A percentile compares a stretch with the other conserved stretches of the same genome.
These are phyloP conservation scores for Athetis lepigone DNA, from an alignment of 2,888 invertebrate genomes.

Conservation along the genomic window DNA sequence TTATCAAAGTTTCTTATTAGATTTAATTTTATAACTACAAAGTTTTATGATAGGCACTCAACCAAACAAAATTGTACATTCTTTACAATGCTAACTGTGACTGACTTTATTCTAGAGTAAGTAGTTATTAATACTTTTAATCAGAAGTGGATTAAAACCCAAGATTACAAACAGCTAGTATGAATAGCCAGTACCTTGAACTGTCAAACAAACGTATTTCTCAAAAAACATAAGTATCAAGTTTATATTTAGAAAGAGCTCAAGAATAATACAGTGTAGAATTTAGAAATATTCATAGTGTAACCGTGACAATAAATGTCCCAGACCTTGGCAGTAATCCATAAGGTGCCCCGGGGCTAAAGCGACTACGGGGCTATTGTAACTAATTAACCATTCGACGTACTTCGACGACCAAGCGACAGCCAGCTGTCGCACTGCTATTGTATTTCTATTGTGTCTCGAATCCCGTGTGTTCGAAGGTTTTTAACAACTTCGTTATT, in stretches of 20 bases:
- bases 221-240: slow-evolving; percentile 13
- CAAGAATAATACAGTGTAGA: slow-evolving; percentile 53
- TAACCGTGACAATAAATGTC: slow-evolving; percentile 79
- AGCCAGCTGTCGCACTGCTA: no score
- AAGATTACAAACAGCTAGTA: not conserved
- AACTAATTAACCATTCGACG: no score
- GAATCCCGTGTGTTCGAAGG: no score
- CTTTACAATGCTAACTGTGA: not conserved
- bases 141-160: not conserved
- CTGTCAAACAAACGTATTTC: slow-evolving; percentile 1
- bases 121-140: not conserved
- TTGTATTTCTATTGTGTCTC: no score
- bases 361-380: no score
- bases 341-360: no score
- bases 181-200: not conserved
- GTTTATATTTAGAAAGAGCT: slow-evolving; percentile 71
- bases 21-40: not conserved
- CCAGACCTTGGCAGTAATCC: slow-evolving; percentile 89
- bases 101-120: not conserved
- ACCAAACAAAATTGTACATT: not conserved
- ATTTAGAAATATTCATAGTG: slow-evolving; percentile 58
- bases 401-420: no score
- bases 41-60: not conserved
- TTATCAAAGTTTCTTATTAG: not conserved
- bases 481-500: no score